Conservation (phyloP, 2,888 invertebrate genomes). For the Megamerina dolium region DNA sequence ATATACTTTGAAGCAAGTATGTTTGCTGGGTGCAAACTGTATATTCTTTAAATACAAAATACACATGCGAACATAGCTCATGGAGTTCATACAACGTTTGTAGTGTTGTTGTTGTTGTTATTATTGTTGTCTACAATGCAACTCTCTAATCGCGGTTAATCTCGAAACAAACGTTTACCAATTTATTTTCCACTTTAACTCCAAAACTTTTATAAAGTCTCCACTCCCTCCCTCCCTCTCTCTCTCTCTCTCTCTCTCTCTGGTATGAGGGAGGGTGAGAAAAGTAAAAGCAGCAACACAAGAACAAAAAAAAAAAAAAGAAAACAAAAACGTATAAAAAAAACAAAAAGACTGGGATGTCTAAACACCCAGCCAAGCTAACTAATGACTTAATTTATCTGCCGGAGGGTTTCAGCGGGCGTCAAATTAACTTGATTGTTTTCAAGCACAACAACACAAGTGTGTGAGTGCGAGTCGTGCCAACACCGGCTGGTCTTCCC, state of each 20-base stretch:
- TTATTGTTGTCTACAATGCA: constrained; percentile 11
- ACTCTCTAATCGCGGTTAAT: constrained; percentile 47
- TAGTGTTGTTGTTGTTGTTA: constrained; percentile 8
- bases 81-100: not conserved
- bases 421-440: constrained; percentile 44
- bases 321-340: too few relatives aligned
- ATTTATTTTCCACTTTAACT: constrained; percentile 44
- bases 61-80: too few relatives aligned
- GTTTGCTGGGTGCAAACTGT: too few relatives aligned
- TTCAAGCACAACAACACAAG: too few relatives aligned
- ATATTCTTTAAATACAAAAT: too few relatives aligned
- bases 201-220: constrained; percentile 15
- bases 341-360: too few relatives aligned
- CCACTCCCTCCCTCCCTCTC: not conserved
- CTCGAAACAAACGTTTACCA: constrained; percentile 47
- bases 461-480: too few relatives aligned
- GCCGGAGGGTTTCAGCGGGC: constrained; percentile 45
- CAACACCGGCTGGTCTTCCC: too few relatives aligned
- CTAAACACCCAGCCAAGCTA: constrained; percentile 29
- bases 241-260: constrained; percentile 14
- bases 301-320: too few relatives aligned
- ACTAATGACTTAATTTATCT: constrained; percentile 52
- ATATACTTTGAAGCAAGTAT: too few relatives aligned
- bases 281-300: too few relatives aligned
- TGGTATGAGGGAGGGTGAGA: too few relatives aligned